Evolutionary conservation across 2,888 invertebrate genomes (phyloP).

Genomic region (Timandra comae): DNA sequence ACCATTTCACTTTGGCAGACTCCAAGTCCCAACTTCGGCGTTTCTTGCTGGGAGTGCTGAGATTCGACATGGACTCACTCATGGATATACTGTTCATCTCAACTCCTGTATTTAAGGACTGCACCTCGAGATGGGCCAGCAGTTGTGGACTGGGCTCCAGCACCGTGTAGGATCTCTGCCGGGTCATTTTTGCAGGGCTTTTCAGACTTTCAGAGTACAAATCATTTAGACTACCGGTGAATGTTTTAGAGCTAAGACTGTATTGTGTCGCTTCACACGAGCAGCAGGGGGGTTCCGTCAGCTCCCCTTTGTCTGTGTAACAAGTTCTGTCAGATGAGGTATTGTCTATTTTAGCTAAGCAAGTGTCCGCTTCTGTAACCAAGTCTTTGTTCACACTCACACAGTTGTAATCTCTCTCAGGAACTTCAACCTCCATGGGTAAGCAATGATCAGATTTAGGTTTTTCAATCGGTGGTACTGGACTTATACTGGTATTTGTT

Average conservation of each 20-base stretch:
- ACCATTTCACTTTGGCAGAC: constrained; percentile 69
- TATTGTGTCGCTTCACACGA: constrained; percentile 35
- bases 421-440: constrained; percentile 46
- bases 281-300: constrained; percentile 31
- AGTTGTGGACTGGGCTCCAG: constrained; percentile 86
- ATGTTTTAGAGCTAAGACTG: constrained; percentile 56
- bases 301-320: constrained; percentile 29
- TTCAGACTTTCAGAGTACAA: constrained; percentile 49
- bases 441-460: constrained; percentile 17
- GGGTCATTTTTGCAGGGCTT: constrained; percentile 61
- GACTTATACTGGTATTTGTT: constrained; percentile 6
- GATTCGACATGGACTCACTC: constrained; percentile 64
- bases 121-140: constrained; percentile 78
- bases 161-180: constrained; percentile 88
- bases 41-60: constrained; percentile 47
- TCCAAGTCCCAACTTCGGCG: constrained; percentile 68
- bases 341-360: constrained; percentile 10
- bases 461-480: constrained; percentile 27
- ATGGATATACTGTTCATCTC: constrained; percentile 69
- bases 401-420: constrained; percentile 54
- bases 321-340: constrained; percentile 30
- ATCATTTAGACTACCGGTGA: constrained; percentile 66
- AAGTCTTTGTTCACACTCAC: constrained; percentile 26
- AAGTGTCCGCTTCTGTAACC: constrained; percentile 21
- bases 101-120: constrained; percentile 60